Evolutionary conservation across 1,140 invertebrate species (phyloP).

Genomic region (Hylyphantes graminicola): DNA sequence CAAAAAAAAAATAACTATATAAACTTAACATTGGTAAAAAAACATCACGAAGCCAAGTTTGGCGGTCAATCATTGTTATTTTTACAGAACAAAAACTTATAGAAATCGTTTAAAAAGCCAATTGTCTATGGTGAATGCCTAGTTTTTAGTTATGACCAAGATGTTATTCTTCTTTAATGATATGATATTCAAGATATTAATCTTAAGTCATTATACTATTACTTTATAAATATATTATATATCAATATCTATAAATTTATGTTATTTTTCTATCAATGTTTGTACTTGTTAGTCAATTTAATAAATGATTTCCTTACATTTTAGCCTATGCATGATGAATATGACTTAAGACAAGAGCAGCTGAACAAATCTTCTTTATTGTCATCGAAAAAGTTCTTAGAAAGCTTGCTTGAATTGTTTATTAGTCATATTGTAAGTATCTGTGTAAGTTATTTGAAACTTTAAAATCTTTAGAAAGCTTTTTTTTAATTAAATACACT

Average conservation of each 20-base stretch:
- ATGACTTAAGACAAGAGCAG: conserved; percentile 94
- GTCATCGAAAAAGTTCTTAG: conserved; percentile 91
- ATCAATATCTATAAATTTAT: conserved; percentile 6
- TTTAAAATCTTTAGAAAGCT: background rate
- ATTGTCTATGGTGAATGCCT: too few species aligned
- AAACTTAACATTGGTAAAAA: too few species aligned
- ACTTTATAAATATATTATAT: background rate
- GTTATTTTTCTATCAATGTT: background rate
- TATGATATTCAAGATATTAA: too few species aligned
- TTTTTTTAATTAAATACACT: background rate
- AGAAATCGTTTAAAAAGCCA: too few species aligned
- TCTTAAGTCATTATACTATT: conserved; percentile 22
- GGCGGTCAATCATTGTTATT: too few species aligned
- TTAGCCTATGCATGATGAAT: conserved; percentile 95
- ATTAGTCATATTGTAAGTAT: conserved; percentile 87
- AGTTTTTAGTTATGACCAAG: too few species aligned
- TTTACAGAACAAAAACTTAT: too few species aligned
- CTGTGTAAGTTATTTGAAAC: conserved; percentile 1
- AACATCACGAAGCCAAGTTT: too few species aligned
- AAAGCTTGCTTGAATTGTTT: conserved; percentile 95
- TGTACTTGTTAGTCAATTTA: background rate
- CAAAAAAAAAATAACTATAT: too few species aligned
- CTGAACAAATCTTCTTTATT: conserved; percentile 96
- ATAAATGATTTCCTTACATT: conserved; percentile 9
- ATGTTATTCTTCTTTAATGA: too few species aligned